Conservation (phyloP, 2,888 invertebrate species). For the Cerastis leucographa region DNA sequence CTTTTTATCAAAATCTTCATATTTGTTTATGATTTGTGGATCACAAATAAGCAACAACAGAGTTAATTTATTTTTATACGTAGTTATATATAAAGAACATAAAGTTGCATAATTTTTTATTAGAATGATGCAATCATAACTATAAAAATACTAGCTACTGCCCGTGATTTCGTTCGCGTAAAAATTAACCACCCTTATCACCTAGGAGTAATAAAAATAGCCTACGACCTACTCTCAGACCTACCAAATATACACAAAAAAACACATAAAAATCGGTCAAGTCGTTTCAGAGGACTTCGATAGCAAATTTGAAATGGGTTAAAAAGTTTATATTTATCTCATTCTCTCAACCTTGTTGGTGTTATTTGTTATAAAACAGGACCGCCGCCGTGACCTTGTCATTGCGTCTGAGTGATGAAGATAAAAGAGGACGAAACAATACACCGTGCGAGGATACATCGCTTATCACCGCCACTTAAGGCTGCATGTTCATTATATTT, state of each 20-base stretch:
- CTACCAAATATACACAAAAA: too few relatives aligned
- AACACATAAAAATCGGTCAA: too few relatives aligned
- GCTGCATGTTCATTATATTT: slow-evolving; percentile 50
- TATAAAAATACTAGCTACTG: not conserved
- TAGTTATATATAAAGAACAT: not conserved
- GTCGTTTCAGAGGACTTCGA: too few relatives aligned
- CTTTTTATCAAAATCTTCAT: not conserved
- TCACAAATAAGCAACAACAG: not conserved
- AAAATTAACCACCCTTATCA: too few relatives aligned
- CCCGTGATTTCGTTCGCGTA: too few relatives aligned
- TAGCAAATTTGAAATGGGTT: slow-evolving; percentile 39
- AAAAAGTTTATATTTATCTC: slow-evolving; percentile 57
- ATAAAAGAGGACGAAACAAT: slow-evolving; percentile 76
- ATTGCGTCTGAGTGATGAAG: slow-evolving; percentile 75
- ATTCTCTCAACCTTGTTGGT: slow-evolving; percentile 62
- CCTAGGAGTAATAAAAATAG: too few relatives aligned
- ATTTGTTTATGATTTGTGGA: not conserved
- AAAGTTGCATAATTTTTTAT: not conserved
- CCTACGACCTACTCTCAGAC: too few relatives aligned
- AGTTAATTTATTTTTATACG: not conserved
- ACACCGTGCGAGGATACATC: slow-evolving; percentile 65
- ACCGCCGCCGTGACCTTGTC: slow-evolving; percentile 77
- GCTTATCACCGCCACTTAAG: slow-evolving; percentile 70
- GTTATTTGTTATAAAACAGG: slow-evolving; percentile 65
- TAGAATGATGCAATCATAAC: not conserved